phyloP scores from a whole-genome alignment of 2,797 vertebrate species.

The Erithacus rubecula region DNA sequence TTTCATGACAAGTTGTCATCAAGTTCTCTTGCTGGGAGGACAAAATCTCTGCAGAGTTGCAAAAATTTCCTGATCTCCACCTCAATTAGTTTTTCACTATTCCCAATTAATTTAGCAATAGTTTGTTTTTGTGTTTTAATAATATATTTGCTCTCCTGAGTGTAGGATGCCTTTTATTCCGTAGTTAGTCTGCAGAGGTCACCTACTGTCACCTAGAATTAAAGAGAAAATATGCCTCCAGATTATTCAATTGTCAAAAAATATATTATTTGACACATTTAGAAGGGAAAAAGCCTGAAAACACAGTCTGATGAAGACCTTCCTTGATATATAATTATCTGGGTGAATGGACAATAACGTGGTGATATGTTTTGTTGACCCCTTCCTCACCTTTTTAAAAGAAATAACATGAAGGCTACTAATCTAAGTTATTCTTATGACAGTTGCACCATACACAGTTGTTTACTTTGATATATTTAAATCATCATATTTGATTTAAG shows the following conservation, averaged over 20 bases:
- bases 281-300: background rate
- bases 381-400: constrained; percentile 13
- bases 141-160: background rate
- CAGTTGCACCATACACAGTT: background rate
- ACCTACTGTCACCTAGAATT: constrained; percentile 57
- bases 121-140: background rate
- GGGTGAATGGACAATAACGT: constrained; percentile 18
- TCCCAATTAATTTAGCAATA: background rate
- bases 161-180: constrained; percentile 1
- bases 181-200: constrained; percentile 45
- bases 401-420: background rate
- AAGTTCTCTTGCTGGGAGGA: background rate
- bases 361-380: background rate
- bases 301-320: constrained; percentile 21
- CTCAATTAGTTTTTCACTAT: background rate
- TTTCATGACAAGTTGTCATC: background rate
- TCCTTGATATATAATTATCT: constrained; percentile 37
- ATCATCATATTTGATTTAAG: background rate
- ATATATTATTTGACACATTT: constrained; percentile 32
- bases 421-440: background rate
- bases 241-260: constrained; percentile 52
- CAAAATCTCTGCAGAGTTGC: background rate
- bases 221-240: constrained; percentile 46
- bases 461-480: background rate
- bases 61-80: background rate